Evolutionary conservation across 2,113 vertebrate species (phyloP).

Genomic region (Oostethus manadensis): DNA sequence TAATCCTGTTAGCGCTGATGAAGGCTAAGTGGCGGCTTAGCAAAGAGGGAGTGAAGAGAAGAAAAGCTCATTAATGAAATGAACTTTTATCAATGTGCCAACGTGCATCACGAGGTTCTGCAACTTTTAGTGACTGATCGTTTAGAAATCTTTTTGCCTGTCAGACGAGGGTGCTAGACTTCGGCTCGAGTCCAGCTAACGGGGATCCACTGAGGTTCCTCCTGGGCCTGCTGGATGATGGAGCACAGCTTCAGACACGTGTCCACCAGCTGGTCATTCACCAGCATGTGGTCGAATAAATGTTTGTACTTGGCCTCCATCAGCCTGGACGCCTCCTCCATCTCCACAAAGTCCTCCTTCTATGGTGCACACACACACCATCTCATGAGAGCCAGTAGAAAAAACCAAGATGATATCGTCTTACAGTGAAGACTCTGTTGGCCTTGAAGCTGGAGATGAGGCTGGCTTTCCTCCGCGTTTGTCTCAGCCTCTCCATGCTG

Average conservation of each 20-base stretch:
- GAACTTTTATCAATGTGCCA: slow-evolving; percentile 9
- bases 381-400: no score
- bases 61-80: not conserved
- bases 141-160: no score
- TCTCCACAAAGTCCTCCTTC: slow-evolving; percentile 86
- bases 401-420: not conserved
- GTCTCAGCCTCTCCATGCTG: slow-evolving; percentile 72
- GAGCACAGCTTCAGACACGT: slow-evolving; percentile 74
- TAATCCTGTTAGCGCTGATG: not conserved
- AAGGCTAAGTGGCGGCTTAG: not conserved
- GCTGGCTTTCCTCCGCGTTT: slow-evolving; percentile 76
- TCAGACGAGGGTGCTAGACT: slow-evolving; percentile 8
- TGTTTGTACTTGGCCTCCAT: slow-evolving; percentile 84
- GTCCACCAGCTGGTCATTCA: slow-evolving; percentile 81
- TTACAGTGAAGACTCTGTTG: slow-evolving; percentile 81
- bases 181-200: slow-evolving; percentile 72
- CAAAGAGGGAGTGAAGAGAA: not conserved
- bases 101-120: no score
- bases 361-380: slow-evolving; percentile 29
- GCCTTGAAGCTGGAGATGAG: slow-evolving; percentile 77
- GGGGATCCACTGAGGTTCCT: slow-evolving; percentile 85
- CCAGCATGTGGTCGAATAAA: slow-evolving; percentile 81
- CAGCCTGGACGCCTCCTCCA: slow-evolving; percentile 77
- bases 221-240: slow-evolving; percentile 75
- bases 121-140: no score